Evolutionary conservation across 2,888 invertebrate genomes (phyloP), one percentile per base, ranked within the genome.

Genomic region (Drosophila colorata): DNA sequence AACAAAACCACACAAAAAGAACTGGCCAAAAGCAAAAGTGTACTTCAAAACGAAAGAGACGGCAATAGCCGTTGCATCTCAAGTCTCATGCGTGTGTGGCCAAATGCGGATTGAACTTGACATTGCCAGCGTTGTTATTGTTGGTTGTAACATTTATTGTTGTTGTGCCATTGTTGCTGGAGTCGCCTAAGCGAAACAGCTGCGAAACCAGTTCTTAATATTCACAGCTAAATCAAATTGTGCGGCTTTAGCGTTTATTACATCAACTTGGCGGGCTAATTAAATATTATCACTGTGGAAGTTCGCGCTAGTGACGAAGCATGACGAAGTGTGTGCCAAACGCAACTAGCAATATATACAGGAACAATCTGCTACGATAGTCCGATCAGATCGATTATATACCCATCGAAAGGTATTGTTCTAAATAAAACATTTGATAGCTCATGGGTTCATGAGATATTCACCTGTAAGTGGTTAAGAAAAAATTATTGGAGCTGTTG

Each of bases 41-140:
- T 14, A 47, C 51, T 57, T 48, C 2, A 67, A 72, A 38, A 6
- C 41, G 49, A 67, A 20, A 38, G 68, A 63, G 73, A 58, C 8
- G 8, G 53, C 44, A 57, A 48, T n/a, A 66, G 13, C 2, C 35
- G 18, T 9, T 47, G 49, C 25, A 47, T 41, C 37, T 53, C 56
- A 23, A 25, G 33, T n/a, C 1, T 16, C 31, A 13, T 48, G 47
- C 35, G 48, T 43, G 38, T 55, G 33, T 14, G 20, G 48, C 63
- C 83, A 71, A 79, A 84, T 78, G 52, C 59, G 55, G 41, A 16
- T 20, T 49, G 61, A 49, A 57, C 52, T 67, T 86, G 80, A 73
- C 80, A 83, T 80, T 80, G 80, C 59, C 25, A 55, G 48, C 13
- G 20, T n/a, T 11, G n/a, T 20, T 33, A 25, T 33, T 35, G 33